A percentile compares a stretch with the other conserved stretches of the same genome.
Evolutionary conservation across 2,888 invertebrate species (phyloP).

Genomic region (Napeogenes sylphis): DNA sequence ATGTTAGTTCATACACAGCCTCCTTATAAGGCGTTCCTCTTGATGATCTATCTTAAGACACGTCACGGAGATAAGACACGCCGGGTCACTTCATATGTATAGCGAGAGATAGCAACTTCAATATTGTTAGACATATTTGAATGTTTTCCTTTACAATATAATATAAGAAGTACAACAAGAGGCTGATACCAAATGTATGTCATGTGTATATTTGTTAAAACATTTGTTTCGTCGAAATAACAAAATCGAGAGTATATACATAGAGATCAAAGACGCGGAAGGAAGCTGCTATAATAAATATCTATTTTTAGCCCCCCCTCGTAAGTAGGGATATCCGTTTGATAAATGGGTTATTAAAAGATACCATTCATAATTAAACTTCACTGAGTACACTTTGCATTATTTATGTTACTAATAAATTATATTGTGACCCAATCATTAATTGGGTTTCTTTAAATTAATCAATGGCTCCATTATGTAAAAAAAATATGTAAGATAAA

Average conservation of each 20-base stretch:
- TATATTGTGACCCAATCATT: not conserved
- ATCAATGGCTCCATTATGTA: no score
- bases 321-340: constrained; percentile 36
- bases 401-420: not conserved
- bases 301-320: constrained; percentile 37
- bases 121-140: not conserved
- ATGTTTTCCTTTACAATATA: not conserved
- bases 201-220: not conserved
- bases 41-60: not conserved
- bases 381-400: not conserved
- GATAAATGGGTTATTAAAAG: constrained; percentile 30
- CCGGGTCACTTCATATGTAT: constrained; percentile 29
- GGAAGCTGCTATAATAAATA: constrained; percentile 41
- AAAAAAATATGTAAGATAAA: no score
- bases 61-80: constrained; percentile 26
- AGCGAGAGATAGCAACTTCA: constrained; percentile 1
- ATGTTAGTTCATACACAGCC: not conserved
- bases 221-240: not conserved
- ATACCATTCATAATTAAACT: constrained; percentile 17
- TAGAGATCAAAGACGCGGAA: constrained; percentile 38
- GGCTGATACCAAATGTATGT: no score
- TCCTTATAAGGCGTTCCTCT: not conserved
- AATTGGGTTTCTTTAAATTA: no score
- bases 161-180: not conserved
- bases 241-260: constrained; percentile 10